Evolutionary conservation across 2,888 invertebrate species (phyloP).

Genomic region (Periphyllus acericola): DNA sequence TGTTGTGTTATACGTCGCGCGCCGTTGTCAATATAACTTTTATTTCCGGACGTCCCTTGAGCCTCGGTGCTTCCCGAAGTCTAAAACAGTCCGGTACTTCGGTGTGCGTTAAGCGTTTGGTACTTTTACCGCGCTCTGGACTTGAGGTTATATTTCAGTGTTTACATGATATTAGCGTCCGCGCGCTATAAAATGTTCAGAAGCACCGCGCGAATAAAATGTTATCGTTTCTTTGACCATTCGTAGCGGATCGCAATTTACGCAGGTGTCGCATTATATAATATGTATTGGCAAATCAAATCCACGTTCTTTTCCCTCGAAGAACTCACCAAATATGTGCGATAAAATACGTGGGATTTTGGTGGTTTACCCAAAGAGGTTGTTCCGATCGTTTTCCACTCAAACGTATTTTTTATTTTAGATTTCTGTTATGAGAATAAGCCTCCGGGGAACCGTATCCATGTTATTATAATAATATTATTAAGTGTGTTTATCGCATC

Average conservation of each 20-base stretch:
- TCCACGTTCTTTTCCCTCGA: background rate
- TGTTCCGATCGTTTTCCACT: background rate
- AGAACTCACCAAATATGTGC: background rate
- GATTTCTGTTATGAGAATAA: background rate
- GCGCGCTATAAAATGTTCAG: no score
- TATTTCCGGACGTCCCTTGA: no score
- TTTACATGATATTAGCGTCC: no score
- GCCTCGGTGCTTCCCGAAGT: no score
- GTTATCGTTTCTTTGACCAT: no score
- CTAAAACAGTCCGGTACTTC: no score
- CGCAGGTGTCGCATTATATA: background rate
- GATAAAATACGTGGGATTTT: background rate
- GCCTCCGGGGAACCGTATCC: background rate
- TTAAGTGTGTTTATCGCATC: background rate
- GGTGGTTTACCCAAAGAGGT: background rate
- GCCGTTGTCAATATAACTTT: no score
- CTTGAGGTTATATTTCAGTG: no score
- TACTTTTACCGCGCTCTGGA: no score
- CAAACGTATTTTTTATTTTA: background rate
- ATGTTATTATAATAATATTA: constrained; percentile 7
- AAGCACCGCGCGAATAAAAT: no score
- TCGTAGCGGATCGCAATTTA: background rate
- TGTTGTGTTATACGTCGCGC: no score
- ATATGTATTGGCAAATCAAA: background rate
- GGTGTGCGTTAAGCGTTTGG: no score